Conservation (phyloP, 1,140 invertebrate genomes). For the Heliconius eleuchia region DNA sequence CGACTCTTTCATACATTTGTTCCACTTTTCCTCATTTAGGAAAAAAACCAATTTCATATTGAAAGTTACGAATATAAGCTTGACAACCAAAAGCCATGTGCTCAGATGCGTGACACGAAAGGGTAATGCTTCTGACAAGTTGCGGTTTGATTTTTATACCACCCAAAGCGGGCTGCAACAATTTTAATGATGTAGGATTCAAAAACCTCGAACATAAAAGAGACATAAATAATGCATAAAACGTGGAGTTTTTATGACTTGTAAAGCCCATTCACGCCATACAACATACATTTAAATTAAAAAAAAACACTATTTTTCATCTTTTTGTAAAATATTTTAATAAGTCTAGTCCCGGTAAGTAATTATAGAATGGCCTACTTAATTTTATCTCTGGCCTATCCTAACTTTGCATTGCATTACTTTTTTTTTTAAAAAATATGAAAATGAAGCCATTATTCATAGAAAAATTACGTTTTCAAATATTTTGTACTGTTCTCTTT, state of each 20-base stretch:
- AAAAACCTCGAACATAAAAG: constrained; percentile 22
- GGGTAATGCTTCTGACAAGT: constrained; percentile 31
- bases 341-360: not conserved
- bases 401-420: not conserved
- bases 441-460: not conserved
- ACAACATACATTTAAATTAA: constrained; percentile 11
- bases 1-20: not conserved
- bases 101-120: constrained; percentile 12
- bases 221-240: not conserved
- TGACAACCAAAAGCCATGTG: constrained; percentile 14
- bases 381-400: constrained; percentile 1
- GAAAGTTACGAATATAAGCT: not conserved
- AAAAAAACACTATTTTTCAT: not conserved
- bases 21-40: too few species aligned
- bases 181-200: constrained; percentile 33
- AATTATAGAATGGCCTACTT: constrained; percentile 11
- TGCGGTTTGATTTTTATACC: constrained; percentile 24
- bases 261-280: not conserved
- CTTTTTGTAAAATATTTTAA: constrained; percentile 5
- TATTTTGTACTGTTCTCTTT: not conserved
- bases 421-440: not conserved
- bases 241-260: constrained; percentile 2
- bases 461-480: not conserved
- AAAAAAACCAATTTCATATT: not conserved
- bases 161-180: constrained; percentile 24